phyloP scores from a whole-genome alignment of 2,113 vertebrate genomes.

The rat (Rattus norvegicus) region GRCr8 NC_086020.1:195156501-195157000 shows the following conservation, averaged over 20 bases:
- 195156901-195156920: slow-evolving; percentile 73
- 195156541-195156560: neutral
- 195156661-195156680: neutral
- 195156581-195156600: neutral
- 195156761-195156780: slow-evolving; percentile 97
- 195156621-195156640: neutral
- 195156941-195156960: slow-evolving; percentile 85
- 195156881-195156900: slow-evolving; percentile 58
- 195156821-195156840: slow-evolving; percentile 83
- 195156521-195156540: neutral
- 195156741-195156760: slow-evolving; percentile 78
- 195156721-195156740: neutral
- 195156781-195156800: slow-evolving; percentile 93
- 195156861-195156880: slow-evolving; percentile 43
- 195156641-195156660: neutral
- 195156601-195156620: neutral
- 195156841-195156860: slow-evolving; percentile 83
- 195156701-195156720: neutral
- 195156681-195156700: neutral
- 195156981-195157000: slow-evolving; percentile 61
- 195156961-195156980: slow-evolving; percentile 64
- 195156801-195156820: slow-evolving; percentile 86
- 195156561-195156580: too few species aligned
- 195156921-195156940: slow-evolving; percentile 85
- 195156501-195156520: neutral